These are phyloP conservation scores for Lordiphosa stackelbergi DNA, from an alignment of 1,140 invertebrate genomes.

Conservation along the genomic window DNA sequence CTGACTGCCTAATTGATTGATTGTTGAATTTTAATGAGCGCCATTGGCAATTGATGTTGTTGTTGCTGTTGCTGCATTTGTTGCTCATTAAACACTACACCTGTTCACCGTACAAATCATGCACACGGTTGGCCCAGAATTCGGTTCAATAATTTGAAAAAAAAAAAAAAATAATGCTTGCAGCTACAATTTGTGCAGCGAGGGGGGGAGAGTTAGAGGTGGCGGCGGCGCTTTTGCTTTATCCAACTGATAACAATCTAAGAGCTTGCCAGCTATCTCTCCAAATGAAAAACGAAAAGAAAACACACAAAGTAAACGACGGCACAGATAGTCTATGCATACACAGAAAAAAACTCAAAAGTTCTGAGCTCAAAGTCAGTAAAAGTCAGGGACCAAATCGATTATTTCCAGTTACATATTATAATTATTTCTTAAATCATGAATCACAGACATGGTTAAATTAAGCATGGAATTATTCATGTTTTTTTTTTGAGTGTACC, in stretches of 20 bases:
- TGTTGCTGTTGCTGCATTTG: constrained; percentile 4
- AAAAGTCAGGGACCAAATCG: too few species aligned
- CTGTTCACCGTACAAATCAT: constrained; percentile 10
- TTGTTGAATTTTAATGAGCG: constrained; percentile 32
- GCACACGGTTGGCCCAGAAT: constrained; percentile 25
- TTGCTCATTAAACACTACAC: constrained; percentile 45
- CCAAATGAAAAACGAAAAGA: constrained; percentile 14
- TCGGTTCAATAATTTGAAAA: constrained; percentile 39
- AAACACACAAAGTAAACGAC: constrained; percentile 45
- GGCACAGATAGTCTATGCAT: constrained; percentile 40
- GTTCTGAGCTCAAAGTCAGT: too few species aligned
- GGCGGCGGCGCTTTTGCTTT: constrained; percentile 34
- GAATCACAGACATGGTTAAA: too few species aligned
- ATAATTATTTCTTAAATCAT: too few species aligned
- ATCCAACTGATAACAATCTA: constrained; percentile 62
- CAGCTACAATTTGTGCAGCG: constrained; percentile 12
- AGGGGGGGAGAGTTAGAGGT: background rate
- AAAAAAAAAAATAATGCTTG: too few species aligned
- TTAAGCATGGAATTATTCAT: background rate
- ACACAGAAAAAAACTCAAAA: constrained; percentile 5
- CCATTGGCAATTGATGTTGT: constrained; percentile 28
- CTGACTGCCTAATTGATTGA: constrained; percentile 35
- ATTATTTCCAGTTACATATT: too few species aligned
- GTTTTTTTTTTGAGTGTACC: constrained; percentile 6
- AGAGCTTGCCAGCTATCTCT: constrained; percentile 15